These are phyloP conservation scores for Coluber constrictor DNA, from an alignment of 2,797 vertebrate species.

Conservation along the genomic window DNA sequence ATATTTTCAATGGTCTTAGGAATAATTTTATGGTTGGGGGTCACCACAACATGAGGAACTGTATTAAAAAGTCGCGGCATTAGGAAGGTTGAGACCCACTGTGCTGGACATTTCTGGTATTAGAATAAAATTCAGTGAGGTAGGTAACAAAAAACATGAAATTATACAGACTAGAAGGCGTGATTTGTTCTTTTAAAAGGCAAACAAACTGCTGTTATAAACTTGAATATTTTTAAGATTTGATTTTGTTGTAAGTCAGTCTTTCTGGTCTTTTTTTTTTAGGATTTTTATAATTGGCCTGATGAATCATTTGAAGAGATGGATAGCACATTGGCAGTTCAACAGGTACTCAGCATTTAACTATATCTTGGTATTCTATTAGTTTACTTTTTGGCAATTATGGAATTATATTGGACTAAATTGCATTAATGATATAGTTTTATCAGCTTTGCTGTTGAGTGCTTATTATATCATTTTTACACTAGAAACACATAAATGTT, in stretches of 20 bases:
- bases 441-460: not conserved
- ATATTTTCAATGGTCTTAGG: no score
- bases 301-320: slow-evolving; percentile 99
- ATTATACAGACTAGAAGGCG: not conserved
- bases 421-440: not conserved
- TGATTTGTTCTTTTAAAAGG: not conserved
- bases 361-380: not conserved
- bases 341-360: slow-evolving; percentile 79
- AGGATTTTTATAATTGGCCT: slow-evolving; percentile 99
- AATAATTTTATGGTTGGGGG: no score
- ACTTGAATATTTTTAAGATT: not conserved
- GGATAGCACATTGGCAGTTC: slow-evolving; percentile 97
- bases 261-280: not conserved
- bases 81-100: no score
- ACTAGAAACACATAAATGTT: not conserved
- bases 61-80: no score
- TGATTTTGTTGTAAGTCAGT: slow-evolving; percentile 1
- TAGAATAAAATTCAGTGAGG: not conserved
- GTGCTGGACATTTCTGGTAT: not conserved
- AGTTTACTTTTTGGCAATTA: not conserved
- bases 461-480: not conserved
- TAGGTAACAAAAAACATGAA: not conserved
- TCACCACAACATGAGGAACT: no score
- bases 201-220: not conserved
- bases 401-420: not conserved